A percentile compares a stretch with the other conserved stretches of the same genome.
These are phyloP conservation scores for Pomacea canaliculata DNA, from an alignment of 2,888 invertebrate species.

Conservation along the genomic window DNA sequence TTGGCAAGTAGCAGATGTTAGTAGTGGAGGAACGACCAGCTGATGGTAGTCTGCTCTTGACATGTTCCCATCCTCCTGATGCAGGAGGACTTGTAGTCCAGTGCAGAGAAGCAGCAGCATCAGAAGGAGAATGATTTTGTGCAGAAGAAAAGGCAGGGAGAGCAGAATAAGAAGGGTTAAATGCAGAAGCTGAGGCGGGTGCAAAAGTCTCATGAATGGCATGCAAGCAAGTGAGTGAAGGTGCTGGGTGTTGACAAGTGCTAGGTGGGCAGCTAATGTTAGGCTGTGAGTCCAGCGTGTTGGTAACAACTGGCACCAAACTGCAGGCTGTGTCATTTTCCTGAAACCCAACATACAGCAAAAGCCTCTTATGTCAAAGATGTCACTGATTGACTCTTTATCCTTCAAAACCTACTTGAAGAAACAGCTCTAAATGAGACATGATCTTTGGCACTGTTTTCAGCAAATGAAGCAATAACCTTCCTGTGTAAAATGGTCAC, in stretches of 20 bases:
- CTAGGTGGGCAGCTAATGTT: neutral
- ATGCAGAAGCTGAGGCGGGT: neutral
- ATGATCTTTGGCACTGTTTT: too few species aligned
- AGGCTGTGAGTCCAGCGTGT: neutral
- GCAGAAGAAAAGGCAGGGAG: neutral
- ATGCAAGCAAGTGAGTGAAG: neutral
- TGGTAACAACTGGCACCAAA: neutral
- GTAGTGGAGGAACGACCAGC: too few species aligned
- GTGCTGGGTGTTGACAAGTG: neutral
- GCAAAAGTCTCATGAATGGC: neutral
- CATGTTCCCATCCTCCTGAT: too few species aligned
- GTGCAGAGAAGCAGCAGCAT: too few species aligned
- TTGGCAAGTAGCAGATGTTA: neutral
- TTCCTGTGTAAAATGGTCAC: too few species aligned
- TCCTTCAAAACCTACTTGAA: too few species aligned
- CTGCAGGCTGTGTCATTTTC: slow-evolving; percentile 7
- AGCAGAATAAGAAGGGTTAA: neutral
- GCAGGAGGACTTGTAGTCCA: too few species aligned
- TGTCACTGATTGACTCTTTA: too few species aligned
- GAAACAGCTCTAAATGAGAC: too few species aligned
- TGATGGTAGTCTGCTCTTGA: too few species aligned
- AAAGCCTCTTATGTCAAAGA: neutral
- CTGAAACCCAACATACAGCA: slow-evolving; percentile 23
- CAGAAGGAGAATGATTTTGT: neutral
- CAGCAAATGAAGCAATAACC: too few species aligned